Percentiles rank a stretch among this genome's conserved stretches.
These are phyloP conservation scores for Drepana arcuata DNA, from an alignment of 1,140 invertebrate genomes.

Conservation along the genomic window DNA sequence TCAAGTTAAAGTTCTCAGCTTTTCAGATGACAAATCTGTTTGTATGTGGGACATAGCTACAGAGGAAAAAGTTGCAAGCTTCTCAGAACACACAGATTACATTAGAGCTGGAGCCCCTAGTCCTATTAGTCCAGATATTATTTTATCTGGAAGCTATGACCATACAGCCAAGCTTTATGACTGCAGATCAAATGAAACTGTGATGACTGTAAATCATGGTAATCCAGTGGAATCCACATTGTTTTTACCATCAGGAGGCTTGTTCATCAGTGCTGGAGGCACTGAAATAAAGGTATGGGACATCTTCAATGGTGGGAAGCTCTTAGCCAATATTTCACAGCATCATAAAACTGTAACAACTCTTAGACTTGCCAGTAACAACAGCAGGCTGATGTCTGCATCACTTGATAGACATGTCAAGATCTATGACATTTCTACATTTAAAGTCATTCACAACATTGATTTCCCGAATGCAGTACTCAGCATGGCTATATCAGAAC, in stretches of 20 bases:
- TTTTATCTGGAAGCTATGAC: conserved; percentile 95
- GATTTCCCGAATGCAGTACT: conserved; percentile 93
- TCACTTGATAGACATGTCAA: conserved; percentile 96
- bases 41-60: conserved; percentile 91
- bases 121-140: conserved; percentile 81
- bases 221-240: conserved; percentile 92
- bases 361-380: conserved; percentile 83
- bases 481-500: conserved; percentile 84
- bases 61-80: conserved; percentile 80
- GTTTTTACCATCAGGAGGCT: conserved; percentile 90
- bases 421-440: conserved; percentile 91
- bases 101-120: conserved; percentile 86
- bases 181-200: conserved; percentile 79
- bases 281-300: conserved; percentile 96
- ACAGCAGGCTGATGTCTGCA: conserved; percentile 87
- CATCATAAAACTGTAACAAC: conserved; percentile 96
- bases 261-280: conserved; percentile 94
- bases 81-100: conserved; percentile 85
- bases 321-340: conserved; percentile 84
- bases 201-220: conserved; percentile 88
- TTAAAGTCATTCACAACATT: conserved; percentile 90
- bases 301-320: conserved; percentile 85
- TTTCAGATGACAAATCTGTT: conserved; percentile 94
- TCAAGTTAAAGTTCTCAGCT: conserved; percentile 86
- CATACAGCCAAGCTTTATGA: conserved; percentile 93